A percentile compares a stretch with the other conserved stretches of the same genome.
phyloP scores from a whole-genome alignment of 1,140 invertebrate species.

The Lordiphosa stackelbergi region DNA sequence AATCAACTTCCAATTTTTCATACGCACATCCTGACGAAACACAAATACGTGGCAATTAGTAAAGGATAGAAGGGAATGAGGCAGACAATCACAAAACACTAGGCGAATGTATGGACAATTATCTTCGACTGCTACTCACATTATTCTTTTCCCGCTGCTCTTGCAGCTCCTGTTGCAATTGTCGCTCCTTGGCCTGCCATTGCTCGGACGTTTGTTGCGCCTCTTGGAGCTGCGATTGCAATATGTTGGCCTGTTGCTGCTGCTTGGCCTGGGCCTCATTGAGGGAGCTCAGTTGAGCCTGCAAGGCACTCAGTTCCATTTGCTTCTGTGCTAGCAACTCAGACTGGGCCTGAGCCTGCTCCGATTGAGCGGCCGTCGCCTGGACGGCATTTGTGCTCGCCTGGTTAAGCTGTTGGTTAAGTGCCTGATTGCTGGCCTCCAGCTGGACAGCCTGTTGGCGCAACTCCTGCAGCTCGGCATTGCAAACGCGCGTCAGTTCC shows the following conservation, averaged over 20 bases:
- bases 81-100: not conserved
- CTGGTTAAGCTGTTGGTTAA: constrained; percentile 37
- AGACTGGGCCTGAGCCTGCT: constrained; percentile 49
- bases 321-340: constrained; percentile 35
- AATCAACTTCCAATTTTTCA: constrained; percentile 92
- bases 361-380: constrained; percentile 44
- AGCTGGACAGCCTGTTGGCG: constrained; percentile 31
- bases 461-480: constrained; percentile 53
- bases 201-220: constrained; percentile 51
- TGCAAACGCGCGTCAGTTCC: constrained; percentile 44
- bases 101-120: too few species aligned
- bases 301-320: constrained; percentile 36
- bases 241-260: constrained; percentile 34
- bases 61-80: constrained; percentile 11
- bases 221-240: constrained; percentile 59
- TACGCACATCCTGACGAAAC: constrained; percentile 84
- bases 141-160: constrained; percentile 86
- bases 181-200: constrained; percentile 51
- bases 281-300: constrained; percentile 31
- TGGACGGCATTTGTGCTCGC: constrained; percentile 46
- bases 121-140: constrained; percentile 79
- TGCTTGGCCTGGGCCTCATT: constrained; percentile 38
- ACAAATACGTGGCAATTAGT: constrained; percentile 60
- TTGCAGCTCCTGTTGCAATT: constrained; percentile 79
- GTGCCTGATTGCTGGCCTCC: constrained; percentile 37